Percentiles rank a stretch among this genome's conserved stretches.
Evolutionary conservation across 2,113 vertebrate species (phyloP).

Genomic region (Mionectes macconnelli): DNA sequence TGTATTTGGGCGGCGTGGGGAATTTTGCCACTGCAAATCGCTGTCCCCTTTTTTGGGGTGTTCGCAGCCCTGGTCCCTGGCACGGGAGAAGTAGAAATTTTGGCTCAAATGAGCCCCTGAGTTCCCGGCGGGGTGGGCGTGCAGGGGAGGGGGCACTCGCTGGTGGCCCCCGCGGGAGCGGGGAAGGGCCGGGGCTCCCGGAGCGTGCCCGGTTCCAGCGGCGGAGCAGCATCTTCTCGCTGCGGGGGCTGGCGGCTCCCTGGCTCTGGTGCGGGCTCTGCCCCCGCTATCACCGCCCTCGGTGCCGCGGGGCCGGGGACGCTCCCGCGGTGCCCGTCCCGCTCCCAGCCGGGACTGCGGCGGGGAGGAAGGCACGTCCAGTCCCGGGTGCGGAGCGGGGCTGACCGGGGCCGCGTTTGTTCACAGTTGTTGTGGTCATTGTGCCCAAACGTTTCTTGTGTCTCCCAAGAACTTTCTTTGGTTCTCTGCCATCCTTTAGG

Average conservation of each 20-base stretch:
- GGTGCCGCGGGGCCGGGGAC: no score
- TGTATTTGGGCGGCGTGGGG: neutral
- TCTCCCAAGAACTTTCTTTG: neutral
- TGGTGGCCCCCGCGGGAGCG: neutral
- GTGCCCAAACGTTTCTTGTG: neutral
- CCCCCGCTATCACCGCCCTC: fast-evolving
- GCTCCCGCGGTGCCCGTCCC: neutral
- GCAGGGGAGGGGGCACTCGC: neutral
- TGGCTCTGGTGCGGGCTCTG: neutral
- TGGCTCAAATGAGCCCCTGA: fast-evolving
- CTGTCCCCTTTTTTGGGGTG: neutral
- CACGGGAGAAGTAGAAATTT: neutral
- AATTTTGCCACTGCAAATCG: neutral
- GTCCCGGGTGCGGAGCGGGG: neutral
- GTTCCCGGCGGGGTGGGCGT: neutral
- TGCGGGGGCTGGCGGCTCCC: neutral
- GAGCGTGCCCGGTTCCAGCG: neutral
- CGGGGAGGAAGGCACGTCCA: neutral
- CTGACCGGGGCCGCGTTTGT: neutral
- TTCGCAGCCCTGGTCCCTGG: neutral
- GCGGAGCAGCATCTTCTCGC: neutral
- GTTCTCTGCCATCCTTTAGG: neutral
- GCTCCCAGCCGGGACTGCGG: neutral
- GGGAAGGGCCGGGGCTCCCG: neutral
- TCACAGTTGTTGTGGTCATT: neutral